Percentiles rank a stretch among this genome's conserved stretches.
These are phyloP conservation scores for Camponotus pennsylvanicus DNA, from an alignment of 1,140 invertebrate genomes.

Conservation along the genomic window DNA sequence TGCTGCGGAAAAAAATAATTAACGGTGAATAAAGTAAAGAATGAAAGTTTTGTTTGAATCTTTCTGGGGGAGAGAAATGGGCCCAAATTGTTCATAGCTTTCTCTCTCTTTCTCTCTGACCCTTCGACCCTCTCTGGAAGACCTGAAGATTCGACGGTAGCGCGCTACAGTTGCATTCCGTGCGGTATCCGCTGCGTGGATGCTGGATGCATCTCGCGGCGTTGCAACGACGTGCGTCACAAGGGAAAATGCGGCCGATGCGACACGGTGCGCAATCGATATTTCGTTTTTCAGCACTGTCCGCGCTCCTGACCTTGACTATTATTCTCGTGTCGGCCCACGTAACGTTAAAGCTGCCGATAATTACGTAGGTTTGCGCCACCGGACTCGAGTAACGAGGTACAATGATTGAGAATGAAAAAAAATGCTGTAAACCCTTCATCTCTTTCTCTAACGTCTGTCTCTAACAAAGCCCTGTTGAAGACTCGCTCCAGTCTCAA, in stretches of 20 bases:
- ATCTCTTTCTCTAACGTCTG: no score
- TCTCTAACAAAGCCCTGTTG: background rate
- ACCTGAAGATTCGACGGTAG: background rate
- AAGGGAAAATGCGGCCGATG: conserved; percentile 56
- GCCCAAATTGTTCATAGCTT: no score
- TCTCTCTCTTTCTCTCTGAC: no score
- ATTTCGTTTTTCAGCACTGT: conserved; percentile 64
- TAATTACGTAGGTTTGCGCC: conserved; percentile 56
- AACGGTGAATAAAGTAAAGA: background rate
- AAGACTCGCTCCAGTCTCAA: no score
- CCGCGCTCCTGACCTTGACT: conserved; percentile 58
- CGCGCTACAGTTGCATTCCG: conserved; percentile 19
- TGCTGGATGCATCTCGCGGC: conserved; percentile 55
- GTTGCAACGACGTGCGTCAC: conserved; percentile 55
- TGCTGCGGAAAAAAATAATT: background rate
- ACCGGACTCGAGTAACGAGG: conserved; percentile 21
- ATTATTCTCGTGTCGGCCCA: conserved; percentile 62
- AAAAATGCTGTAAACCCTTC: background rate
- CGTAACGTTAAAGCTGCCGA: conserved; percentile 59
- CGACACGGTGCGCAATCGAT: conserved; percentile 56
- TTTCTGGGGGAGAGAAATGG: background rate
- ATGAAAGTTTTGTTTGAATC: background rate
- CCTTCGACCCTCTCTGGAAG: background rate
- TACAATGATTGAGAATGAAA: conserved; percentile 28
- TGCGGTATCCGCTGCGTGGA: conserved; percentile 22